Conservation (phyloP, 2,113 vertebrate species). For the Columba janthina region DNA sequence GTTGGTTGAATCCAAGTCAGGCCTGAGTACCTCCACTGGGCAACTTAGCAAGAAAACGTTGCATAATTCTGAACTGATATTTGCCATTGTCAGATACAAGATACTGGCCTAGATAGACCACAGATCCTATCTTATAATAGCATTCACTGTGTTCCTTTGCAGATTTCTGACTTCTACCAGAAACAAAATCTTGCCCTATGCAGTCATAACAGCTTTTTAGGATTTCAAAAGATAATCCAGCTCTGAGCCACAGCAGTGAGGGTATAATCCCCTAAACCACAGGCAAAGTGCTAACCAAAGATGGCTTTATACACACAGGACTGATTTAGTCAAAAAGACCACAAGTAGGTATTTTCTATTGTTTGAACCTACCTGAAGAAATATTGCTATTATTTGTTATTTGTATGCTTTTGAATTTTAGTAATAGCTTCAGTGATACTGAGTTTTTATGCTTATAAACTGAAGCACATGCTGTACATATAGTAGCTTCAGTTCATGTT, state of each 20-base stretch:
- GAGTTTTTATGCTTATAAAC: not conserved
- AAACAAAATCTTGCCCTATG: conserved; percentile 1
- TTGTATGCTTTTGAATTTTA: not conserved
- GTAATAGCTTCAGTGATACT: not conserved
- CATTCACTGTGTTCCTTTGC: not conserved
- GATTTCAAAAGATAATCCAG: conserved; percentile 36
- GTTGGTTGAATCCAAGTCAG: not conserved
- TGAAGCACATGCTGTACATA: not conserved
- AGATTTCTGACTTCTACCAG: not conserved
- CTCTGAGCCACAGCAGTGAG: not conserved
- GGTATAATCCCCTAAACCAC: conserved; percentile 5
- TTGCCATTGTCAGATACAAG: not conserved
- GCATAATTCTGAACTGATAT: not conserved
- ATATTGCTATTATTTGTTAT: not conserved
- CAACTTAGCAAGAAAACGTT: not conserved
- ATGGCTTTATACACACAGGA: not conserved
- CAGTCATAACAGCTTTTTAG: not conserved
- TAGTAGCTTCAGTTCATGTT: not conserved
- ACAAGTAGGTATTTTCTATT: not conserved
- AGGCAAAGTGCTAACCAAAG: not conserved
- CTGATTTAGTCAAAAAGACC: conserved; percentile 6
- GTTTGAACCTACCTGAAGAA: not conserved
- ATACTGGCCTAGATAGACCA: not conserved
- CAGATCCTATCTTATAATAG: not conserved
- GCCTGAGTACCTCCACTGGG: not conserved